Percentiles rank a stretch among this genome's conserved stretches.
Evolutionary conservation across 2,797 vertebrate genomes (phyloP).

Genomic region (Sebastiscus tertius): DNA sequence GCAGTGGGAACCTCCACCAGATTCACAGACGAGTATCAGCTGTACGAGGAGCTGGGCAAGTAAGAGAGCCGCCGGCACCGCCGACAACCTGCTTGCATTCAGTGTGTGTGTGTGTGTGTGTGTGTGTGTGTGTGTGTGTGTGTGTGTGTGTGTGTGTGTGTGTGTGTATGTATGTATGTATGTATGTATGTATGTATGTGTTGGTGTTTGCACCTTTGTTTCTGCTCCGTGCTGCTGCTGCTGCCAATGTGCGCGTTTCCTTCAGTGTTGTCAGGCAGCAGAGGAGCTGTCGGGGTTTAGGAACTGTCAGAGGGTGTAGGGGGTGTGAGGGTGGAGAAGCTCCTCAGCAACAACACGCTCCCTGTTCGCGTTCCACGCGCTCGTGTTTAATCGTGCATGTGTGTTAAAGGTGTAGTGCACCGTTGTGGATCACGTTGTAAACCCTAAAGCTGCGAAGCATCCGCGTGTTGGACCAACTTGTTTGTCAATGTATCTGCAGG

Average conservation of each 20-base stretch:
- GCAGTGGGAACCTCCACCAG: constrained; percentile 93
- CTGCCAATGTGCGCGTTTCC: constrained; percentile 63
- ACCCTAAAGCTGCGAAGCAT: constrained; percentile 13
- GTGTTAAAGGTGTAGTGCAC: constrained; percentile 33
- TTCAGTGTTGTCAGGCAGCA: constrained; percentile 61
- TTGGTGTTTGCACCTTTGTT: constrained; percentile 32
- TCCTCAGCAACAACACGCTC: constrained; percentile 26
- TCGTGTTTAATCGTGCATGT: constrained; percentile 31
- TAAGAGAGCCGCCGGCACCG: constrained; percentile 78
- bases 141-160: too few species aligned
- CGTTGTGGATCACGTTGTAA: background rate
- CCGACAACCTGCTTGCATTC: constrained; percentile 47
- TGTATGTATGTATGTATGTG: too few species aligned
- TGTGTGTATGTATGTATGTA: too few species aligned
- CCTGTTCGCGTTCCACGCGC: constrained; percentile 11
- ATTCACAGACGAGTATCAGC: constrained; percentile 97
- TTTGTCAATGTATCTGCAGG: constrained; percentile 42
- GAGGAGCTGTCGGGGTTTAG: constrained; percentile 43
- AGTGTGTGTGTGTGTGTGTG: constrained; percentile 6
- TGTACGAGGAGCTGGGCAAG: constrained; percentile 98
- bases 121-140: too few species aligned
- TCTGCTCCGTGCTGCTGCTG: constrained; percentile 3
- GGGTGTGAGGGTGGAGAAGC: background rate
- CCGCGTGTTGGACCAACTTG: constrained; percentile 32
- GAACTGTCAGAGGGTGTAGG: too few species aligned